These are phyloP conservation scores for Pteropus alecto DNA, from an alignment of 2,113 vertebrate genomes.

Conservation along the genomic window DNA sequence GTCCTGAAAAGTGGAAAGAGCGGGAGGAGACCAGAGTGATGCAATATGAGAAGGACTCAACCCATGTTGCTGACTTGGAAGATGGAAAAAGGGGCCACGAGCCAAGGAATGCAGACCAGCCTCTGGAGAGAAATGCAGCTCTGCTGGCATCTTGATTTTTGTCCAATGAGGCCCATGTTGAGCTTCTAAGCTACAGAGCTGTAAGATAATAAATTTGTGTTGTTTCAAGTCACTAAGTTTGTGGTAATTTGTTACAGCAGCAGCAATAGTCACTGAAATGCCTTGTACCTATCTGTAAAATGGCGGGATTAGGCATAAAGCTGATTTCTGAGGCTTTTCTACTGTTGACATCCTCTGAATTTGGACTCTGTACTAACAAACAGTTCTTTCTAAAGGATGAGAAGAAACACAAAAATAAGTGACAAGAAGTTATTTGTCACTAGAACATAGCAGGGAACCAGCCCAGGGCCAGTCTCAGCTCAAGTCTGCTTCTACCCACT, in stretches of 20 bases:
- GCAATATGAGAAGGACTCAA: background rate
- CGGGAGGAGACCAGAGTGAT: background rate
- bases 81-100: background rate
- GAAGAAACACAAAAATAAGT: background rate
- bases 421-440: background rate
- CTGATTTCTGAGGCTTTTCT: background rate
- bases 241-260: background rate
- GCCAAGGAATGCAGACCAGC: background rate
- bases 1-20: background rate
- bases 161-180: background rate
- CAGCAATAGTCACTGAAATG: background rate
- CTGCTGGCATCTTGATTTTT: background rate
- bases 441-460: background rate
- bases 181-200: background rate
- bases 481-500: background rate
- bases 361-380: background rate
- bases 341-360: background rate
- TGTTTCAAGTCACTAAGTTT: background rate
- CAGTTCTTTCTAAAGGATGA: background rate
- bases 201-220: background rate
- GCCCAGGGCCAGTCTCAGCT: background rate
- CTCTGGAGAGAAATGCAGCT: background rate
- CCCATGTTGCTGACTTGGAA: background rate
- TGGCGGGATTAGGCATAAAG: background rate
- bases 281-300: background rate